phyloP scores from a whole-genome alignment of 2,113 vertebrate genomes.

The Pandion haliaetus region DNA sequence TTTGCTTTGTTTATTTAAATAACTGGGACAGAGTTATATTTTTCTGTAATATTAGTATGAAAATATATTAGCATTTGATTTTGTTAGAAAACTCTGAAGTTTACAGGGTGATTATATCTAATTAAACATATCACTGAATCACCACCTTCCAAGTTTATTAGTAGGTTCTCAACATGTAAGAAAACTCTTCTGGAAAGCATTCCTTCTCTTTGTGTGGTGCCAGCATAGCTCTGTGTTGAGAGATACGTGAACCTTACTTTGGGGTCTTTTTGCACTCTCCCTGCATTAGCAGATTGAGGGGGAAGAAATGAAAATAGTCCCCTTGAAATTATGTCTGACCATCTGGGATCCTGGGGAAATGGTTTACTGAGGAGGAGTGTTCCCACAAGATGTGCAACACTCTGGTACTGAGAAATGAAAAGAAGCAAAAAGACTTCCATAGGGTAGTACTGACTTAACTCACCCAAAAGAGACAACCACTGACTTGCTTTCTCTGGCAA shows the following conservation, averaged over 20 bases:
- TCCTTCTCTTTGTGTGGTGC: not conserved
- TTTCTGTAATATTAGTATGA: not conserved
- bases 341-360: not conserved
- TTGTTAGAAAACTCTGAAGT: not conserved
- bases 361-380: not conserved
- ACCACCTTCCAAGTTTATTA: not conserved
- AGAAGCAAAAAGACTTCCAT: not conserved
- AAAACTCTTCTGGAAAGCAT: not conserved
- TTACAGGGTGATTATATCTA: not conserved
- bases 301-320: not conserved
- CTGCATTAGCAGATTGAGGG: not conserved
- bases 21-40: not conserved
- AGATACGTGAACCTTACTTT: not conserved
- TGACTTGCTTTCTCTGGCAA: constrained; percentile 63
- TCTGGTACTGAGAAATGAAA: not conserved
- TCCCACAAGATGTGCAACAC: not conserved
- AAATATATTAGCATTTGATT: not conserved
- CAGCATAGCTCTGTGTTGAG: not conserved
- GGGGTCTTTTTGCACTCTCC: not conserved
- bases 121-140: not conserved
- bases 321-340: not conserved
- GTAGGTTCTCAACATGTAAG: not conserved
- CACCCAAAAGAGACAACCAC: constrained; percentile 80
- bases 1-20: not conserved
- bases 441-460: not conserved